Percentiles rank a stretch among this genome's conserved stretches.
Evolutionary conservation across 2,888 invertebrate species (phyloP).

Genomic region (Drosophila subsilvestris): DNA sequence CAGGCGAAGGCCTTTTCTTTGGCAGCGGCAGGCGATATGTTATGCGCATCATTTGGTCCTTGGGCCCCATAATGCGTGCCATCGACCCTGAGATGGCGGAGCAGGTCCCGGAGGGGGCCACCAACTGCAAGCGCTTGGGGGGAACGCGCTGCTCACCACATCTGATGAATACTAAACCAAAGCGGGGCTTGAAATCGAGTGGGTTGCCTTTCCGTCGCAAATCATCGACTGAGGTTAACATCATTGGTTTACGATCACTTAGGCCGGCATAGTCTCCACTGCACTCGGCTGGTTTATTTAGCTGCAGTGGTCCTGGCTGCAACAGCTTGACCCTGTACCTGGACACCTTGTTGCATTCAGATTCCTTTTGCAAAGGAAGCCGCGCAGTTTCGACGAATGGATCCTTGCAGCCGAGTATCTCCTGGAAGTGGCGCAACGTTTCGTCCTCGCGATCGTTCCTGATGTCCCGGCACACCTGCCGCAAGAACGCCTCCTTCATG

Average conservation of each 20-base stretch:
- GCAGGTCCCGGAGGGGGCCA: not conserved
- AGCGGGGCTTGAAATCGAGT: not conserved
- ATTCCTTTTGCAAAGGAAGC: no score
- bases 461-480: not conserved
- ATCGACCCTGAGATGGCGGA: conserved; percentile 9
- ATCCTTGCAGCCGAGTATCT: not conserved
- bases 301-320: conserved; percentile 3
- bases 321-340: not conserved
- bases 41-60: not conserved
- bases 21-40: not conserved
- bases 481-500: not conserved
- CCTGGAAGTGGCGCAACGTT: not conserved
- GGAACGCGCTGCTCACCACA: not conserved
- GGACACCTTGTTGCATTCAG: not conserved
- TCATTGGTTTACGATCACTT: not conserved
- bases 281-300: not conserved
- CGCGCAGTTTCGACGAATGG: not conserved
- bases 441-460: not conserved
- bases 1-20: not conserved
- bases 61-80: conserved; percentile 8
- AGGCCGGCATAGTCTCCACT: not conserved
- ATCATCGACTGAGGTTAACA: conserved; percentile 6
- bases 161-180: not conserved
- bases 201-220: conserved; percentile 1
- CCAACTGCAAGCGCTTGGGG: not conserved